These are phyloP conservation scores for Loripinus fragilis DNA, from an alignment of 2,888 invertebrate genomes.

Conservation along the genomic window DNA sequence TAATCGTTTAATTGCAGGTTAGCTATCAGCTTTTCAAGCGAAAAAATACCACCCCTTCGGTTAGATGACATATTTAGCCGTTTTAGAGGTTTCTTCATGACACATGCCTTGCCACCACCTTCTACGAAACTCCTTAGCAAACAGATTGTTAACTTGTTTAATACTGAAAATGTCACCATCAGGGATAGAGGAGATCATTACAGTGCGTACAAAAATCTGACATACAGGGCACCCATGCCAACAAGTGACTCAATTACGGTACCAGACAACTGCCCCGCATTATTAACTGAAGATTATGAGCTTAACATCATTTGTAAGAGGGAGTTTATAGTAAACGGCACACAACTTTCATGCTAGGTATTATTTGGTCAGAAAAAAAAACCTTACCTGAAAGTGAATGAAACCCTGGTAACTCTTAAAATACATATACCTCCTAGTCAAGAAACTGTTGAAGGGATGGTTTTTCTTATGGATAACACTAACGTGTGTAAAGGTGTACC, in stretches of 20 bases:
- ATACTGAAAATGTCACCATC: background rate
- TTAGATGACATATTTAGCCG: background rate
- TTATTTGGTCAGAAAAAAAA: background rate
- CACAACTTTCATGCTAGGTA: background rate
- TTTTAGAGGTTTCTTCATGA: background rate
- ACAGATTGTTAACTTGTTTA: background rate
- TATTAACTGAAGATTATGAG: background rate
- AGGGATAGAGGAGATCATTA: background rate
- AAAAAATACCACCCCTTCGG: background rate
- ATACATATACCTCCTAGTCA: background rate
- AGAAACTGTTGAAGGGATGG: background rate
- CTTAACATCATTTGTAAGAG: background rate
- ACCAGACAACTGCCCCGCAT: background rate
- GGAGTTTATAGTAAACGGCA: background rate
- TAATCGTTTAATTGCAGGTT: conserved; percentile 10
- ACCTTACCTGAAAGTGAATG: no score
- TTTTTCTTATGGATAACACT: background rate
- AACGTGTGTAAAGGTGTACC: conserved; percentile 3
- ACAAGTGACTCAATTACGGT: background rate
- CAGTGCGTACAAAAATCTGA: conserved; percentile 4
- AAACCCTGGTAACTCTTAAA: background rate
- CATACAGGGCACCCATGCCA: background rate
- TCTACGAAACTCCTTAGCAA: conserved; percentile 4
- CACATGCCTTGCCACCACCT: background rate
- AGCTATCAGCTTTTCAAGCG: background rate